Conservation (phyloP, 2,797 vertebrate genomes). For the Xyrichtys novacula region DNA sequence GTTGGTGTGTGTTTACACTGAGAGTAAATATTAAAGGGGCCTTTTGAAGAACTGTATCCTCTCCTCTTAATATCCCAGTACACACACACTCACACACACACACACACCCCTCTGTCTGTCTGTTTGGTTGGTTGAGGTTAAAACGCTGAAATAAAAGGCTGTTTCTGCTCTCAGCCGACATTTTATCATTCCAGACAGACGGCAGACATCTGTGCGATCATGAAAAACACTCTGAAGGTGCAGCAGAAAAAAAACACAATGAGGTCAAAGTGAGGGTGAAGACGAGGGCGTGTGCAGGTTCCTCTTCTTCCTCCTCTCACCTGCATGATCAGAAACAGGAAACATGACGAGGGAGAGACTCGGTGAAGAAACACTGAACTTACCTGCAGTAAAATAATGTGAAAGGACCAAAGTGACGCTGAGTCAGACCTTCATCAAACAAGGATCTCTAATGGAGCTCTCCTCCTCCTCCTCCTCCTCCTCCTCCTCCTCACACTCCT, state of each 20-base stretch:
- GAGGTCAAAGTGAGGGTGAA: accelerated
- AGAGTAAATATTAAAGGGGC: neutral
- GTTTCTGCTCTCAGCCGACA: constrained; percentile 18
- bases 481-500: neutral
- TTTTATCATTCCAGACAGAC: constrained; percentile 39
- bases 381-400: too few species aligned
- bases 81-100: neutral
- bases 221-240: constrained; percentile 31
- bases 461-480: neutral
- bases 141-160: constrained; percentile 12
- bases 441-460: neutral
- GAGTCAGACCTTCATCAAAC: constrained; percentile 1
- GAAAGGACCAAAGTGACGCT: neutral
- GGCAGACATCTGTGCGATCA: constrained; percentile 30
- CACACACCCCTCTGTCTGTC: neutral
- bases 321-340: neutral
- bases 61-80: neutral
- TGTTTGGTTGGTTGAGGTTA: too few species aligned
- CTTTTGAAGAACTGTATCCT: neutral
- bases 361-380: neutral
- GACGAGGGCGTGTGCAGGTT: neutral
- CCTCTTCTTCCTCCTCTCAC: neutral
- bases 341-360: too few species aligned
- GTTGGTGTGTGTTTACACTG: neutral
- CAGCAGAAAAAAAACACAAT: neutral